Evolutionary conservation across 2,888 invertebrate genomes (phyloP).

Genomic region (Mylabris sibirica): DNA sequence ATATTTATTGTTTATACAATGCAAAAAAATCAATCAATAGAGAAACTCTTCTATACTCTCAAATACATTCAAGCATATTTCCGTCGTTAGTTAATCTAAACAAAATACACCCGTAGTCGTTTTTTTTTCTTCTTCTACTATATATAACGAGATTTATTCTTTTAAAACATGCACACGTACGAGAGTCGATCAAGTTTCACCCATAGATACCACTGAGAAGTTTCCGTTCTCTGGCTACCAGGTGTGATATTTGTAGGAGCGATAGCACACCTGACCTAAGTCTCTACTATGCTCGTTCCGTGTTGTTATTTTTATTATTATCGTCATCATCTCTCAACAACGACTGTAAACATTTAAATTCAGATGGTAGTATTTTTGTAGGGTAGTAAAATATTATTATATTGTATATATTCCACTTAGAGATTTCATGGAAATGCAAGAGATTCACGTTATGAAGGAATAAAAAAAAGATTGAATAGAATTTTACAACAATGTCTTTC

Average conservation of each 20-base stretch:
- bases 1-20: too few relatives aligned
- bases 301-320: background rate
- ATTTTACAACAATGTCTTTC: too few relatives aligned
- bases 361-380: background rate
- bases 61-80: background rate
- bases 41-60: too few relatives aligned
- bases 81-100: background rate
- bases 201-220: background rate
- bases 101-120: background rate
- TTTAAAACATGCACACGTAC: background rate
- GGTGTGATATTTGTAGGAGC: background rate
- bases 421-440: background rate
- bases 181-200: background rate
- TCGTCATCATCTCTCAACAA: background rate
- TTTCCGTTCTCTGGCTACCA: slow-evolving; percentile 7
- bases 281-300: background rate
- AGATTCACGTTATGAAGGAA: too few relatives aligned
- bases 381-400: background rate
- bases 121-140: background rate
- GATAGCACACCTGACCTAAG: background rate
- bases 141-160: background rate
- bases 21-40: too few relatives aligned
- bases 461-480: too few relatives aligned
- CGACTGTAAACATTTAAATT: background rate
- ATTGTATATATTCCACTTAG: background rate